A percentile compares a stretch with the other conserved stretches of the same genome.
phyloP scores from a whole-genome alignment of 2,888 invertebrate genomes.

The Odontocolon sp. region DNA sequence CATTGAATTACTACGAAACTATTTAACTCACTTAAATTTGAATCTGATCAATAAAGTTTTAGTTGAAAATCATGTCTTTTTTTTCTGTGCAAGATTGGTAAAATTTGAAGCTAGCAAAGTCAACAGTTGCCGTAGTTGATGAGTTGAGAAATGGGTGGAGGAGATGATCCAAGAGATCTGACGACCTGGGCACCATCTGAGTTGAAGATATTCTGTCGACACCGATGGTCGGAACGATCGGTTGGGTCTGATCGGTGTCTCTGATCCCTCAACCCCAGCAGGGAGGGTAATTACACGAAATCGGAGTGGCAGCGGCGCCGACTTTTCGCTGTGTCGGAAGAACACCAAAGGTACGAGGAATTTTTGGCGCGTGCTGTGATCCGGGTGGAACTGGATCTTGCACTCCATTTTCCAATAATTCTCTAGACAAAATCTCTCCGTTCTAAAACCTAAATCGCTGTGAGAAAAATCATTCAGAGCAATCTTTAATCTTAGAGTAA shows the following conservation, averaged over 20 bases:
- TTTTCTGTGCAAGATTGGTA: too few species aligned
- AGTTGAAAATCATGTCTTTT: conserved; percentile 4
- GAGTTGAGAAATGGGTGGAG: conserved; percentile 23
- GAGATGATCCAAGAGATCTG: conserved; percentile 15
- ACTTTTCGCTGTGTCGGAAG: conserved; percentile 27
- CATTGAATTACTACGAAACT: too few species aligned
- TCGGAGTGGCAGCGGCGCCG: conserved; percentile 46
- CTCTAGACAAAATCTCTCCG: not conserved
- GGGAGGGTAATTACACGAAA: conserved; percentile 57
- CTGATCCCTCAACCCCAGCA: conserved; percentile 49
- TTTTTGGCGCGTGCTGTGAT: conserved; percentile 64
- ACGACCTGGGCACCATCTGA: not conserved
- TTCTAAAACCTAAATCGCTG: conserved; percentile 17
- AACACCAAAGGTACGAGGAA: conserved; percentile 51
- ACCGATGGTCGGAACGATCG: conserved; percentile 38
- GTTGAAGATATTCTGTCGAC: conserved; percentile 51
- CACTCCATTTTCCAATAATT: conserved; percentile 29
- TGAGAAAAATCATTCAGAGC: conserved; percentile 10
- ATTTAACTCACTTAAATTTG: too few species aligned
- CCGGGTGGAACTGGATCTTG: conserved; percentile 41
- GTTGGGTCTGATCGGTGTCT: conserved; percentile 66
- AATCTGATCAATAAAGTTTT: too few species aligned
- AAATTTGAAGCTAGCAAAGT: not conserved
- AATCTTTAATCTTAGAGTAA: too few species aligned
- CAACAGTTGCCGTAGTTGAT: conserved; percentile 28